phyloP scores from a whole-genome alignment of 1,140 invertebrate genomes.

The Artemia franciscana region DNA sequence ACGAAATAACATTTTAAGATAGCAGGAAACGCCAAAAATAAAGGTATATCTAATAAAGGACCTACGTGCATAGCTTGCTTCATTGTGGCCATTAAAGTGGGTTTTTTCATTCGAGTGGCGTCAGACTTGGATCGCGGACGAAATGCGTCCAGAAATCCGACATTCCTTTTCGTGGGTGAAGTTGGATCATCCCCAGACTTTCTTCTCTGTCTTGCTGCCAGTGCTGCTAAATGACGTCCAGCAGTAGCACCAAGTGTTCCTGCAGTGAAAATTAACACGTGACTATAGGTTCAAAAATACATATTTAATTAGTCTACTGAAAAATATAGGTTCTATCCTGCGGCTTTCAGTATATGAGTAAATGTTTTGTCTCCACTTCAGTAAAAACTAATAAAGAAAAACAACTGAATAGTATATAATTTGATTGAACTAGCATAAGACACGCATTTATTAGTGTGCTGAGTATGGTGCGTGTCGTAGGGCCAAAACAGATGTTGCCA shows the following conservation, averaged over 20 bases:
- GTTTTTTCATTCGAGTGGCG: slow-evolving; percentile 35
- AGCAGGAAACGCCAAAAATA: too few relatives aligned
- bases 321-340: background rate
- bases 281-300: background rate
- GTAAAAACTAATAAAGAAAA: too few relatives aligned
- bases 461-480: too few relatives aligned
- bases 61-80: slow-evolving; percentile 47
- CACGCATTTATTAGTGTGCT: too few relatives aligned
- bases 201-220: slow-evolving; percentile 25
- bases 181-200: slow-evolving; percentile 21
- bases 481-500: too few relatives aligned
- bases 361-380: slow-evolving; percentile 14
- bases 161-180: slow-evolving; percentile 32
- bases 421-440: too few relatives aligned
- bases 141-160: slow-evolving; percentile 58
- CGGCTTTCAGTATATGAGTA: slow-evolving; percentile 1
- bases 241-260: slow-evolving; percentile 13
- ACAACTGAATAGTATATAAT: too few relatives aligned
- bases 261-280: background rate
- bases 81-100: slow-evolving; percentile 47
- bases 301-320: background rate
- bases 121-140: slow-evolving; percentile 55
- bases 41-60: too few relatives aligned
- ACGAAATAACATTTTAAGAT: too few relatives aligned
- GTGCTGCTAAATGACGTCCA: slow-evolving; percentile 8